Evolutionary conservation across 2,113 vertebrate genomes (phyloP), one percentile per base, ranked within the genome.

Genomic region (Corythaeola cristata): DNA sequence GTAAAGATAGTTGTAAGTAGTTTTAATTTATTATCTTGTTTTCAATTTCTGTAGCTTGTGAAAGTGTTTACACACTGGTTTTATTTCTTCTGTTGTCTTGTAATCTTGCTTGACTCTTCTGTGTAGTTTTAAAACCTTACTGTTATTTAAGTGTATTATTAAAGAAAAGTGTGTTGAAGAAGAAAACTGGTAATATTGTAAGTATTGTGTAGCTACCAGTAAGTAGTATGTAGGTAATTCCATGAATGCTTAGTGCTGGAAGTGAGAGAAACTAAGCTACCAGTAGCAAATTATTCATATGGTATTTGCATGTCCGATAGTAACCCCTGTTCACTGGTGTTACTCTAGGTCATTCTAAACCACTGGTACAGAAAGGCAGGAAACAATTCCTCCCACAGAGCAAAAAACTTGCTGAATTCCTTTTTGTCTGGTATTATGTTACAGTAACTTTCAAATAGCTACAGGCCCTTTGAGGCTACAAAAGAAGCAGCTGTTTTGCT

Each of bases 291-390:
- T 75, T 94, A 93, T 45, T 87, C 56, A 20, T 27, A 27, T 85
- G 73, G 69, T 73, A 35, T 94, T 90, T 94, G 58, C 89, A 88
- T 98, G 99, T 89, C 99, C 98, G 97, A 84, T 96, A 99, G 98
- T 99, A 99, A 99, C 99, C 99, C 88, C 93, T 73, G 93, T 68
- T 85, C 85, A 78, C 78, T 94, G 69, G 98, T 98, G 99, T 99
- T 99, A 99, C 98, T 99, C 56, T 90, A 98, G 99, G 98, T 99
- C 98, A 91, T 95, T 97, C 69, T 88, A 67, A 97, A 96, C 94
- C 77, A 72, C 87, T 96, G 79, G 96, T 97, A 97, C 80, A 83
- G 96, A 97, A 96, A 97, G 96, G 79, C 97, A 97, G 98, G 97
- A 98, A 98, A 97, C 96, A 80, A 86, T 98, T 98, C 96, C 97